phyloP scores from a whole-genome alignment of 2,888 invertebrate species.

The Alsophila aescularia region DNA sequence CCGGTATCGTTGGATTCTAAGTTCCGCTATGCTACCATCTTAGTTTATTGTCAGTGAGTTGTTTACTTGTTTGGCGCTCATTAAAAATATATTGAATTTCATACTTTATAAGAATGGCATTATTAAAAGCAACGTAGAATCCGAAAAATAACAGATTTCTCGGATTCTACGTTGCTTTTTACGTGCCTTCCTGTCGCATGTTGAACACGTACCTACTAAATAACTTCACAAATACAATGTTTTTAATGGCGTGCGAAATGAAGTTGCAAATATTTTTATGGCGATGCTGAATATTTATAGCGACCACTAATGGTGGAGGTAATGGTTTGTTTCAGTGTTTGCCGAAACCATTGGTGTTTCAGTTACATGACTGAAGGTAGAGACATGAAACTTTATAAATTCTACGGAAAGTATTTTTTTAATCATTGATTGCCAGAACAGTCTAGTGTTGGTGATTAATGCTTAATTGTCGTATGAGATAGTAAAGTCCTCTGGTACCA shows the following conservation, averaged over 20 bases:
- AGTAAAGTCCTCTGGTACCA: no score
- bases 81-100: conserved; percentile 50
- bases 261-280: conserved; percentile 47
- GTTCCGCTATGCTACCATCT: no score
- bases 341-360: neutral
- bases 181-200: conserved; percentile 48
- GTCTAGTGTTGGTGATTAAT: no score
- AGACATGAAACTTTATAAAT: no score
- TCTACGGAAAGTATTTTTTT: no score
- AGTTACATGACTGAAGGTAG: neutral
- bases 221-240: conserved; percentile 48
- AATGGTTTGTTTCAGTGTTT: conserved; percentile 16
- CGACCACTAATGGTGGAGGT: conserved; percentile 18
- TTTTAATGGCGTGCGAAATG: conserved; percentile 52
- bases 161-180: no score
- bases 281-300: conserved; percentile 29
- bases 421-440: no score
- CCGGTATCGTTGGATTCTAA: no score
- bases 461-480: no score
- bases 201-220: conserved; percentile 46
- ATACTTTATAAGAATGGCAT: conserved; percentile 55
- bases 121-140: conserved; percentile 53
- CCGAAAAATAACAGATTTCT: no score
- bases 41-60: no score
- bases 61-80: conserved; percentile 37